Evolutionary conservation across 2,113 vertebrate species (phyloP).

Genomic region (Macroglossus sobrinus): DNA sequence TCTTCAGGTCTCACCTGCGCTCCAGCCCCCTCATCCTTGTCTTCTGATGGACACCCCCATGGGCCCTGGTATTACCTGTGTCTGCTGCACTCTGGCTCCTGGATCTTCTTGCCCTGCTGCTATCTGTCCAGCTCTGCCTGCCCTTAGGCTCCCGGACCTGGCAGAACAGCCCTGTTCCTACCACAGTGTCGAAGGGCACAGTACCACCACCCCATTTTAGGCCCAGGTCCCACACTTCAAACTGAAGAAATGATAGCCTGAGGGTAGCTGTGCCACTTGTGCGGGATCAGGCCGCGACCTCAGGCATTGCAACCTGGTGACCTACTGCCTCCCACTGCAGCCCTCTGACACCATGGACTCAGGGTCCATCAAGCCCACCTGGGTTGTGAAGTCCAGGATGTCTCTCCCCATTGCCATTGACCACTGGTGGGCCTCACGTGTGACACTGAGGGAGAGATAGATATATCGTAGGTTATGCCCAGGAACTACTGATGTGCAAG

Average conservation of each 20-base stretch:
- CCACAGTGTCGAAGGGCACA: neutral
- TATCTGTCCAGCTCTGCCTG: neutral
- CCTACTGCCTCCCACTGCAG: neutral
- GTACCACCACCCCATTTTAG: neutral
- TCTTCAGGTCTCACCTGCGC: neutral
- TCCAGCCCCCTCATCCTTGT: too few species aligned
- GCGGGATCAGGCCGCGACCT: neutral
- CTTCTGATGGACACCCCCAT: neutral
- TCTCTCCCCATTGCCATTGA: neutral
- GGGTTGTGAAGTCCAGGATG: neutral
- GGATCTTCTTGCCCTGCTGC: too few species aligned
- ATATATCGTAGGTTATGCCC: neutral
- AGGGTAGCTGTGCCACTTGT: neutral
- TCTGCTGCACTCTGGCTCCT: too few species aligned
- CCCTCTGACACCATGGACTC: too few species aligned
- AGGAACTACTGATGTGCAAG: neutral
- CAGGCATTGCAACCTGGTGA: neutral
- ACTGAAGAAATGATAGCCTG: neutral
- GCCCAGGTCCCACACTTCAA: neutral
- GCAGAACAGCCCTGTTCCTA: too few species aligned
- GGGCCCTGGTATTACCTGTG: neutral
- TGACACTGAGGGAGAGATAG: neutral
- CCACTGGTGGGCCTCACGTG: neutral
- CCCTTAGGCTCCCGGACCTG: neutral
- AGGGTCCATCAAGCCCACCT: neutral